Evolutionary conservation across 2,797 vertebrate genomes (phyloP), one percentile per base, ranked within the genome.

Genomic region (Hozukius guyotensis): DNA sequence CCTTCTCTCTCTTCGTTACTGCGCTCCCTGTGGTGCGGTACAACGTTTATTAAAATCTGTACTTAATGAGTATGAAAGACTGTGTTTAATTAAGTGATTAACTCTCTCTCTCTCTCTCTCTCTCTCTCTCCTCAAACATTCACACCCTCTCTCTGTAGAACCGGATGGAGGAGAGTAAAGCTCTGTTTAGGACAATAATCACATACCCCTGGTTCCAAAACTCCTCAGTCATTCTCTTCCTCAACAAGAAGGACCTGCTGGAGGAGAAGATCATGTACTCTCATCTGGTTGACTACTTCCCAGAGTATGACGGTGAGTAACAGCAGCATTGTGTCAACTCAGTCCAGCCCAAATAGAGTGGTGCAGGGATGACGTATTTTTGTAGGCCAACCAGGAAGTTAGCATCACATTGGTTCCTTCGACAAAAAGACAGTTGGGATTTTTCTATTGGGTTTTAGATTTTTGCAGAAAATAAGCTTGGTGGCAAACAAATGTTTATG

Each of bases 141-240:
- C 34, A 36, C 38, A 9, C 64, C 24, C 1, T 60, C 12, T 36
- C 70, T 29, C 18, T 75, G n/a, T 56, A 99, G 99, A 99, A 99
- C 93, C 98, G 99, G 36, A 99, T 99, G 99, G 99, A 99, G 87
- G 99, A 99, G 95, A 99, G 98, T 91, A 99, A 99, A 95, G 99
- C 99, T 42, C 96, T 99, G 75, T 99, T 99, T 89, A 95, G 97
- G 93, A 99, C 99, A 80, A 99, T 99, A 92, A 98, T 99, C 94
- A 99, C 98, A 64, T 99, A 99, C 72, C 98, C 98, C 13, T 99
- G 99, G 99, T 99, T 99, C 95, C 98, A 99, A 90, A 99, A 99
- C 94, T 99, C 99, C 46, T 99, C 99, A 0, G 99, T 99, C 92
- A 99, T 99, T 89, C 97, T 99, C 82, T 99, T 99, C 94, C 97